Percentiles rank a stretch among this genome's conserved stretches.
These are phyloP conservation scores for Fratercula arctica DNA, from an alignment of 2,797 vertebrate genomes.

Conservation along the genomic window DNA sequence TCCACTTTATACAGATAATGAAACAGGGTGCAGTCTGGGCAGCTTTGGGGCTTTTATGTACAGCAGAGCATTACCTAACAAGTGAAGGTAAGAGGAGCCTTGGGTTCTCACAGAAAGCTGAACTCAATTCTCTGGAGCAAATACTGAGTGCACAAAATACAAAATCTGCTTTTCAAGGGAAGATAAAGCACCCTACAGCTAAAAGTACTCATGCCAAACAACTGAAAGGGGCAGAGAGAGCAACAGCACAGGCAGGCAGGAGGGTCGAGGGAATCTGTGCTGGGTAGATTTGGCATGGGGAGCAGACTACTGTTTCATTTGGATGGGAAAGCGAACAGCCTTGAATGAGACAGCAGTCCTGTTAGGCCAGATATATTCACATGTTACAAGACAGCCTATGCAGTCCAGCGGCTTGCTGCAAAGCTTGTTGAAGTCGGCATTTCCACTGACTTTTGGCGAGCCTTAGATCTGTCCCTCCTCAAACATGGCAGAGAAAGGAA, in stretches of 20 bases:
- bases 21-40: neutral
- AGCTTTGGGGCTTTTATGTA: neutral
- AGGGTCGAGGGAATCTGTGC: neutral
- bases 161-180: neutral
- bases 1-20: neutral
- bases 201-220: neutral
- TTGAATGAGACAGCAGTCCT: neutral
- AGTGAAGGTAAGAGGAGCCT: neutral
- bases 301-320: neutral
- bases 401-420: neutral
- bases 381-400: neutral
- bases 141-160: neutral
- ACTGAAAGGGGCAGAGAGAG: neutral
- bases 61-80: neutral
- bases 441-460: neutral
- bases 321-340: neutral
- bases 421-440: neutral
- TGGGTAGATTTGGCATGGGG: neutral
- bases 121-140: neutral
- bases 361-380: neutral
- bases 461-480: neutral
- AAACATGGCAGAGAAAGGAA: neutral
- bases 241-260: neutral
- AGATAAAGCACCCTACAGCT: neutral
- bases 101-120: neutral